Base-by-base conservation (phyloP, 2,888 invertebrate species). In the Oeneis ivallda region DNA sequence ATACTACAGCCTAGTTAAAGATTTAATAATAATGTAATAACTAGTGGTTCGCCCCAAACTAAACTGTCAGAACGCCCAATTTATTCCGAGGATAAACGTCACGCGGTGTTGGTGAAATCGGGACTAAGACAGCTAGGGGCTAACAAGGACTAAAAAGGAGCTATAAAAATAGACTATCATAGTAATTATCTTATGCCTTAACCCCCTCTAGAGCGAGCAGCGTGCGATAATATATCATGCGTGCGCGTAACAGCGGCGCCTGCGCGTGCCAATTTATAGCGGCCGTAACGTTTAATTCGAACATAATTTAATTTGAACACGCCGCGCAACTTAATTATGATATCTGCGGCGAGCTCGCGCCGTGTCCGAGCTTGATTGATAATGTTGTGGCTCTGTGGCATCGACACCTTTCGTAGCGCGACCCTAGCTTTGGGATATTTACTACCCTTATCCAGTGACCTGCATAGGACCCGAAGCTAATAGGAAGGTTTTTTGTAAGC, bases 301-400 rank as follows among this genome's bases (percentile, higher is more conserved):
- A 77, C 79, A 79, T 80, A 79, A 80, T 79, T 81, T 80, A 79
- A 79, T 80, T 77, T 77, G 77, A 79, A 80, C 79, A 78, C 77
- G 73, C 73, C 72, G 70, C 62, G 64, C 67, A 74, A 74, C 76
- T 79, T 80, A 79, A 79, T 79, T 80, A 81, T 78, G 76, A 79
- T 79, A 76, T 75, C 72, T 68, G 64, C 53, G 63, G 62, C 58
- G 58, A 56, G 63, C 52, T 54, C 37, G 65, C 61, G 50, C 65
- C 65, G 60, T 68, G 69, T 70, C 50, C 61, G 50, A 49, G 37
- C 62, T 65, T 62, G 66, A 65, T 68, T 68, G 62, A 68, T 68
- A 59, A 19, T 45, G 47, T 59, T 65, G 26, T 59, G 43, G 53
- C 15, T 53, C 11, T n/a, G 2, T 41, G 50, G 67, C 45, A 67